These are phyloP conservation scores for Eclectus roratus DNA, from an alignment of 2,113 vertebrate genomes.

Conservation along the genomic window DNA sequence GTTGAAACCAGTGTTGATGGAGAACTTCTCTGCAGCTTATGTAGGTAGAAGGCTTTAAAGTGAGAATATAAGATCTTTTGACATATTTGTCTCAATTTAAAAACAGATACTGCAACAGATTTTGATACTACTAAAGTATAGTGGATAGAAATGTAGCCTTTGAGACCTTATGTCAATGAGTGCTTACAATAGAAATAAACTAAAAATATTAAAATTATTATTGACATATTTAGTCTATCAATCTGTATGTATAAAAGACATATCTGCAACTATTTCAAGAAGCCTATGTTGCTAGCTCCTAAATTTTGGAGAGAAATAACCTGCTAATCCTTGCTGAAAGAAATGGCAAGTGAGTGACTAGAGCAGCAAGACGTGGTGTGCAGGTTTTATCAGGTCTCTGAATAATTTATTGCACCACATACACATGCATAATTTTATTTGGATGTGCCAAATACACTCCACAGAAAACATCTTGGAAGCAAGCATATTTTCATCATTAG, in stretches of 20 bases:
- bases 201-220: background rate
- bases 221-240: background rate
- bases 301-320: background rate
- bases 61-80: background rate
- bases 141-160: background rate
- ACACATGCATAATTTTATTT: background rate
- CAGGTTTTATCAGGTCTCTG: background rate
- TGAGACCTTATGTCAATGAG: background rate
- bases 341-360: background rate
- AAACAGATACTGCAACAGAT: background rate
- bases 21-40: background rate
- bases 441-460: background rate
- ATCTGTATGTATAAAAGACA: background rate
- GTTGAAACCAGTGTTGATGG: background rate
- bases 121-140: background rate
- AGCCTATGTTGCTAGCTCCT: background rate
- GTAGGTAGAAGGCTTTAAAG: background rate
- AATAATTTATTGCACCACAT: background rate
- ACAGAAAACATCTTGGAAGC: too few species aligned
- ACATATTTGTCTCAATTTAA: background rate
- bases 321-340: background rate
- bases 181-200: background rate
- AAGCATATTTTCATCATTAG: too few species aligned
- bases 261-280: background rate
- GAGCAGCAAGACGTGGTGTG: background rate